Percentiles rank a stretch among this genome's conserved stretches.
Evolutionary conservation across 2,888 invertebrate species (phyloP).

Genomic region (Spialia ferax): DNA sequence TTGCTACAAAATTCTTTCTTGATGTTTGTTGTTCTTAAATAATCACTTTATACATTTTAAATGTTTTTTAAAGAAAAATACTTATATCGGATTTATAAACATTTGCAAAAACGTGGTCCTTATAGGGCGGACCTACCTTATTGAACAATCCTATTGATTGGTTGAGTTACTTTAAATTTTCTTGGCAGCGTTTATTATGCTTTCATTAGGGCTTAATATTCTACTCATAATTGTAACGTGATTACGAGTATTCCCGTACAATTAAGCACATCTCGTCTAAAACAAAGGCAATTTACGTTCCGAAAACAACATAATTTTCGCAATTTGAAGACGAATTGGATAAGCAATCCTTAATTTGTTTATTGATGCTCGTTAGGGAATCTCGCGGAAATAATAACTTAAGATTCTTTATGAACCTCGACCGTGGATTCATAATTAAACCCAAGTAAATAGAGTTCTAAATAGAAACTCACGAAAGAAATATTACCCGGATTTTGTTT

Average conservation of each 20-base stretch:
- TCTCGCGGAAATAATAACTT: constrained; percentile 1
- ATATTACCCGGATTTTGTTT: background rate
- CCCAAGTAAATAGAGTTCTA: background rate
- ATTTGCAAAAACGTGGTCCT: too few species aligned
- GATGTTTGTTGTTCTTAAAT: too few species aligned
- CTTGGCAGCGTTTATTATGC: too few species aligned
- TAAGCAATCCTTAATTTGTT: constrained; percentile 27
- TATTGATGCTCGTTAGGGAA: constrained; percentile 13
- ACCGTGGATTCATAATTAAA: background rate
- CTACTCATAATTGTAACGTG: too few species aligned
- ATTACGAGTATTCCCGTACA: background rate
- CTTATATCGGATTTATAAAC: too few species aligned
- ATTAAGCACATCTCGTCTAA: constrained; percentile 9
- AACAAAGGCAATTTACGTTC: constrained; percentile 14
- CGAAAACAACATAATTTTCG: constrained; percentile 1
- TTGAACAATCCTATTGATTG: too few species aligned
- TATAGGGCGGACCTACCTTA: too few species aligned
- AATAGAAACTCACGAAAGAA: background rate
- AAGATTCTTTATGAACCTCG: background rate
- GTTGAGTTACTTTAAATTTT: too few species aligned
- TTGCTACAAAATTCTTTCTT: too few species aligned
- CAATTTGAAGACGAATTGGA: constrained; percentile 2
- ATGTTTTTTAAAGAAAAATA: too few species aligned
- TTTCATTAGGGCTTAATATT: too few species aligned
- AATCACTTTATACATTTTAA: too few species aligned